Evolutionary conservation across 2,888 invertebrate species (phyloP), one percentile per base, ranked within the genome.

Genomic region (Sarcophaga subvicina): DNA sequence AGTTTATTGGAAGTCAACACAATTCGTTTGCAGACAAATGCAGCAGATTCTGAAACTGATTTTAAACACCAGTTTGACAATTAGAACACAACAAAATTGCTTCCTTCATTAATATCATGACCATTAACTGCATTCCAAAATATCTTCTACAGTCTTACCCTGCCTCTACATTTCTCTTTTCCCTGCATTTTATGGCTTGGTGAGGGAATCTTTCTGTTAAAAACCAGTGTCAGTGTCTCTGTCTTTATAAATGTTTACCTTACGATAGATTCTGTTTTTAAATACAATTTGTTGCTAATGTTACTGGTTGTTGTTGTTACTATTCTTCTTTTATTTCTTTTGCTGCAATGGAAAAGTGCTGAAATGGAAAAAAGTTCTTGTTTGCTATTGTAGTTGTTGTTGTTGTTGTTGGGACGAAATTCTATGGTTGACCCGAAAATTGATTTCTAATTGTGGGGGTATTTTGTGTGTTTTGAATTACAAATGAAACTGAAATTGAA

Each of bases 401-500:
- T 49, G 22, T 60, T 12, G 12, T 54, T 54, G 54, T 54, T 54
- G 37, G 37, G 8, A 37, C 8, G 8, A 10, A 37, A 37, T 37
- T 37, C 10, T 37, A 37, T 54, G 54, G 54, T 54, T 54, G 14
- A 54, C 12, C 54, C 25, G 45, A 17, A 77, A 80, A 85, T 80
- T 80, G 84, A 76, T 84, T 84, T 85, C 71, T 71, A 77, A 76
- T 84, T 71, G 59, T 20, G 62, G 8, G 8, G 67, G 54, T 47
- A 71, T 8, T 37, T 37, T 37, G 3, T 80, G 76, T 80, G 80
- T 77, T 76, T 77, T 76, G 84, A 85, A 80, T 80, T 76, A 80
- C 80, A 80, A 80, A 85, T 72, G 69, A 75, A 79, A 72, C 69
- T 66, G 66, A 83, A 27, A 64, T 11, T 64, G 11, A 27, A 78